phyloP scores from a whole-genome alignment of 2,113 vertebrate genomes.

The Platichthys flesus region DNA sequence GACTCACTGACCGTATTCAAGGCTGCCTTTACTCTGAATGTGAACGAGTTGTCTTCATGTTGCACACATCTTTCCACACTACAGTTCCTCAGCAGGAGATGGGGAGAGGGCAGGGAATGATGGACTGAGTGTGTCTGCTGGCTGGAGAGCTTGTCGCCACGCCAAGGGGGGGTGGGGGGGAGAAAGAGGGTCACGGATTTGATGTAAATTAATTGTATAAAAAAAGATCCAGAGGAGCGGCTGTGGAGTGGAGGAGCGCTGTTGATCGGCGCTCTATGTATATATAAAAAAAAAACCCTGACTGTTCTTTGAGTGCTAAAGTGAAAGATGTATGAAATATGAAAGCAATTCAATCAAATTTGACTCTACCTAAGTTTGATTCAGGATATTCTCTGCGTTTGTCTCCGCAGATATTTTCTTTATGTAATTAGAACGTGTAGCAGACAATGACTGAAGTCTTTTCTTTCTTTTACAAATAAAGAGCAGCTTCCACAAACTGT shows the following conservation, averaged over 20 bases:
- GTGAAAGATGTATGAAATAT: constrained; percentile 89
- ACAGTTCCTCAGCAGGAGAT: constrained; percentile 42
- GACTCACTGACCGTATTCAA: constrained; percentile 92
- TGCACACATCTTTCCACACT: constrained; percentile 91
- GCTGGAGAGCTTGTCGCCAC: constrained; percentile 49
- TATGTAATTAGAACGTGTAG: constrained; percentile 98
- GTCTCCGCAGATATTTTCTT: constrained; percentile 97
- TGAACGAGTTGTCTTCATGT: constrained; percentile 98
- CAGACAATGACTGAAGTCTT: constrained; percentile 91
- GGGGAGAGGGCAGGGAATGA: not conserved
- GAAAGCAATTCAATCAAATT: constrained; percentile 94
- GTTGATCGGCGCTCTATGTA: constrained; percentile 98
- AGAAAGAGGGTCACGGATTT: constrained; percentile 78
- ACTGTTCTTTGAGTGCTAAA: constrained; percentile 84
- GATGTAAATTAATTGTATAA: constrained; percentile 86
- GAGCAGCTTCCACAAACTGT: constrained; percentile 96
- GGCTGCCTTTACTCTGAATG: constrained; percentile 97
- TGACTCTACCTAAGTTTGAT: constrained; percentile 88
- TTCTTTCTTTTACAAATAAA: constrained; percentile 98
- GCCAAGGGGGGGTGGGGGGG: constrained; percentile 58
- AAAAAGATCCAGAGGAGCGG: constrained; percentile 79
- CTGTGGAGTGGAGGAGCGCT: constrained; percentile 82
- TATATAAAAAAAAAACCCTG: constrained; percentile 81
- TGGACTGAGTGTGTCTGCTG: constrained; percentile 35
- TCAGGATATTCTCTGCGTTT: constrained; percentile 95